Base-by-base conservation (phyloP, 2,888 invertebrate genomes). In the Chrysolina haemoptera region DNA sequence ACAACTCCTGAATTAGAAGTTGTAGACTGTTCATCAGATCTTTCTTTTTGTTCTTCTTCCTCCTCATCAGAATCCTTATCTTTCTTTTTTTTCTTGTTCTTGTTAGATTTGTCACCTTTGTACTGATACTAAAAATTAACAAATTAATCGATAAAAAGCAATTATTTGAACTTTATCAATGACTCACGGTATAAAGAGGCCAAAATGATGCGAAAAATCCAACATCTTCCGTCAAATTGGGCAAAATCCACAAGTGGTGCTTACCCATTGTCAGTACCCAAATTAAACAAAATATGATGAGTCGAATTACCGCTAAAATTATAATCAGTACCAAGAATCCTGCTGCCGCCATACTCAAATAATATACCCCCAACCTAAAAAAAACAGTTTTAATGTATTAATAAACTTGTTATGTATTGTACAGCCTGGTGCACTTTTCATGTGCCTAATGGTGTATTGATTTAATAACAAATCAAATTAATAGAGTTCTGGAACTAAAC, bases 211-310 rank as follows among this genome's bases (percentile, higher is more conserved):
- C 98, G 80, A 99, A 94, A 91, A 99, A 98, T 68, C 99, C 98
- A 40, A 99, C 99, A 86, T 99, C 99, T 88, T 99, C 99, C 0
- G 98, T 98, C 59, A 99, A 90, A 89, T 99, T 99, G n/a, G 99
- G 99, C 83, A 99, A 91, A 78, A 99, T 91, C 99, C 99, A 99
- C 79, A 99, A 91, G 86, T 98, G 97, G 87, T 98, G 96, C 83
- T 94, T 92, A 6, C 98, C 96, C 74, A 96, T 90, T 0, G 98
- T 96, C 16, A 95, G 82, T 11, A 94, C 86, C 98, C 98, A 99
- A 20, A 99, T 93, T 10, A 94, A 85, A 81, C 96, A 96, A 90
- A 99, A 99, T 67, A 99, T 91, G 72, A 99, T 93, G 77, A 97
- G 90, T 69, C 99, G 94, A 22, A 98, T 90, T 27, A 98, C 92